Evolutionary conservation across 2,797 vertebrate species (phyloP).

Genomic region (Paramormyrops hopkinsi): DNA sequence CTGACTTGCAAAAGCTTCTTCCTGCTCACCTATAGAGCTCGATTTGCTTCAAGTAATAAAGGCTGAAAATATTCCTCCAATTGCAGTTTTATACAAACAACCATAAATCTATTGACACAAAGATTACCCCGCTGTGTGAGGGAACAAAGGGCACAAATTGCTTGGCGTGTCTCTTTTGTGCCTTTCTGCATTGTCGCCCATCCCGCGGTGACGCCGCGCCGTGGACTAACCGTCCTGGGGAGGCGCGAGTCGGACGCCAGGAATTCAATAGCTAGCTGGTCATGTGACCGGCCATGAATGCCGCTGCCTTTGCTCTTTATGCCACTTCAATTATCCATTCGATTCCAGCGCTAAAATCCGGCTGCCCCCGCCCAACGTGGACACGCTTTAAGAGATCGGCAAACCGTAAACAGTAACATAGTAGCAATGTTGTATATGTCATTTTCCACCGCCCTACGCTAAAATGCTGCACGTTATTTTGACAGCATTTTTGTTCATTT

Average conservation of each 20-base stretch:
- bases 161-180: background rate
- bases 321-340: background rate
- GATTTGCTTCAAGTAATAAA: background rate
- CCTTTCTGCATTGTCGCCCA: background rate
- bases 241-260: background rate
- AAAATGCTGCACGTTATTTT: background rate
- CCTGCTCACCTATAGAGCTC: background rate
- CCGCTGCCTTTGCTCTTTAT: background rate
- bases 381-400: background rate
- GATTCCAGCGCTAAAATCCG: background rate
- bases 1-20: background rate
- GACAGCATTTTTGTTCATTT: background rate
- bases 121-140: background rate
- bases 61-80: background rate
- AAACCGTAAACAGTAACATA: background rate
- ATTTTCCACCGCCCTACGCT: background rate
- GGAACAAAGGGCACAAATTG: conserved; percentile 5
- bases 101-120: conserved; percentile 15
- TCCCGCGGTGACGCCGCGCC: background rate
- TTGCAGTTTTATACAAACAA: conserved; percentile 5
- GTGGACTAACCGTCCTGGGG: background rate
- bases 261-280: background rate
- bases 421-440: background rate
- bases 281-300: background rate
- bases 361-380: background rate